phyloP scores from a whole-genome alignment of 2,888 invertebrate genomes.

The Heterodera filipjevi region DNA sequence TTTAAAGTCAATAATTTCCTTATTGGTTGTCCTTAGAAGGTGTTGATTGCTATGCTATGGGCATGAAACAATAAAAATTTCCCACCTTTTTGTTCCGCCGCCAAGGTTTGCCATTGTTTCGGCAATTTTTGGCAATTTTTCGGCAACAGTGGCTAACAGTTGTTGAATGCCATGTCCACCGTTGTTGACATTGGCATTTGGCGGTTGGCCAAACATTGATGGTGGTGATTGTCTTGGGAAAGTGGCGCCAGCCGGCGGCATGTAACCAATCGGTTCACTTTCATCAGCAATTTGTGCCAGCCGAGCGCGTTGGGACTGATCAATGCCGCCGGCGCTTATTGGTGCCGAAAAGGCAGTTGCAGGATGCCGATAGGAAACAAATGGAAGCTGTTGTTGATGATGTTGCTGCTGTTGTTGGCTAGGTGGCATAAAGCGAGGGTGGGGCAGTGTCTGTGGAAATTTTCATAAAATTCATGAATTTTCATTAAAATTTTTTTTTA shows the following conservation, averaged over 20 bases:
- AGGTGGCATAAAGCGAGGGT: neutral
- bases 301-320: neutral
- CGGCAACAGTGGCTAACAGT: constrained; percentile 22
- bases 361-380: constrained; percentile 12
- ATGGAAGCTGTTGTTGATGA: constrained; percentile 1
- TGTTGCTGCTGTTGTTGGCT: neutral
- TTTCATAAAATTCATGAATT: neutral
- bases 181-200: neutral
- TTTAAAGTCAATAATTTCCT: too few relatives aligned
- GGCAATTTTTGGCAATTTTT: constrained; percentile 27
- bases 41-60: constrained; percentile 17
- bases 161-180: constrained; percentile 17
- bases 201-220: neutral
- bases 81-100: neutral
- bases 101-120: constrained; percentile 27
- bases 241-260: neutral
- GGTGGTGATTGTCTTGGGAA: neutral
- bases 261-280: constrained; percentile 5
- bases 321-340: constrained; percentile 3
- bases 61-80: neutral
- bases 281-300: constrained; percentile 21
- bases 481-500: too few relatives aligned
- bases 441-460: neutral
- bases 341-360: constrained; percentile 1
- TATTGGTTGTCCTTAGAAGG: constrained; percentile 6